Base-by-base conservation (phyloP, 2,888 invertebrate species). In the Cantharis lateralis region DNA sequence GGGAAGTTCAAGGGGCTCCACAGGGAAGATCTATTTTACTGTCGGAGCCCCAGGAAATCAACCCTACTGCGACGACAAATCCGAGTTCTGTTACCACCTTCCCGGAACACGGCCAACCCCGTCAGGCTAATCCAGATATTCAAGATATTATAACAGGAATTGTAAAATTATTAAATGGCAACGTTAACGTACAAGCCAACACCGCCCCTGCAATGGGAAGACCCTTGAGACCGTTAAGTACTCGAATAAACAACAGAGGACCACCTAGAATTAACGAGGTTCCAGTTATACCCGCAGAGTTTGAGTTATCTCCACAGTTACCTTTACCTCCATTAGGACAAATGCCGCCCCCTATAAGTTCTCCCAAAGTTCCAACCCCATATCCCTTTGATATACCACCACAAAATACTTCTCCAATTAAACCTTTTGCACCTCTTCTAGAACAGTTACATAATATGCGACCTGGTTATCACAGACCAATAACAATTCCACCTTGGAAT, bases 91-190 rank as follows among this genome's bases (percentile, higher is more conserved):
- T 90, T 85, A 90, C 90, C 84, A 89, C 85, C 78, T 88, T 87
- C 87, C 89, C 83, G 89, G 90, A 82, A 80, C 79, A 76, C 80
- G 81, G 74, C 71, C 85, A 82, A 78, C 86, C 89, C 15, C 89
- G 93, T 76, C 92, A 93, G 82, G 91, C 91, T 4, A 93, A 92
- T 86, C 92, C 93, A 62, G 96, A 96, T 85, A 96, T 97, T 75
- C 96, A 96, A 86, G 96, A 97, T 84, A 96, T 97, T 28, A 95
- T 97, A 48, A 95, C 95, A 1, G 96, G 96, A 10, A 94, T 97
- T 70, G 96, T 96, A 0, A 96, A 96, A 86, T 87, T 97, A 11
- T 88, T 97, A 1, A 96, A 97, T 80, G 96, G 96, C 0, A 96
- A 96, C 83, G 96, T 96, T 0, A 96, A 96, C 83, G 95, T 96